These are phyloP conservation scores for Holothuria scabra DNA, from an alignment of 53 echinoderm and acorn worm species.

Conservation along the genomic window DNA sequence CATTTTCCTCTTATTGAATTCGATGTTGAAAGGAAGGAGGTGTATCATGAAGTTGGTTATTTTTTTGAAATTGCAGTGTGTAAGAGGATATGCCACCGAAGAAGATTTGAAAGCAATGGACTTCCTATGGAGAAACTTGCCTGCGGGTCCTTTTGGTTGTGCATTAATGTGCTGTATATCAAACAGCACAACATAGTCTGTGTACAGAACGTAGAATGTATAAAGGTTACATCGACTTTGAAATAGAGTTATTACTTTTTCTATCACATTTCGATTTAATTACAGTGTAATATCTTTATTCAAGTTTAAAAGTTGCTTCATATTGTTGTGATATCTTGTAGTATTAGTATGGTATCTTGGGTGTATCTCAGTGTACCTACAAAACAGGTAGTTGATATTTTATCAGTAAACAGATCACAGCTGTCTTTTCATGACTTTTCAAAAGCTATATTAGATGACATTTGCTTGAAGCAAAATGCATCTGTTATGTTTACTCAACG, in stretches of 20 bases:
- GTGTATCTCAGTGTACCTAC: too few species aligned
- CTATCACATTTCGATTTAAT: too few species aligned
- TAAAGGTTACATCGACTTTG: too few species aligned
- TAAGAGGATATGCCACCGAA: slow-evolving; percentile 11
- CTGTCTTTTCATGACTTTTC: background rate
- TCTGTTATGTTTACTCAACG: slow-evolving; percentile 1
- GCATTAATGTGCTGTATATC: too few species aligned
- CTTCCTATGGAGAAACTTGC: background rate
- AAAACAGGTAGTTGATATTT: slow-evolving; percentile 1
- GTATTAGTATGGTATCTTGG: too few species aligned
- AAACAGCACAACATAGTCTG: too few species aligned
- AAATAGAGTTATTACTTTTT: too few species aligned
- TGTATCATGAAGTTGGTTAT: background rate
- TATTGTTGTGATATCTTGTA: too few species aligned
- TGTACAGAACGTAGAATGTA: too few species aligned
- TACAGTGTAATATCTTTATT: too few species aligned
- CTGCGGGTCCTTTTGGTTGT: too few species aligned
- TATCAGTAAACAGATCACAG: slow-evolving; percentile 4
- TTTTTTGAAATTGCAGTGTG: slow-evolving; percentile 14
- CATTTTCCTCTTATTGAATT: background rate
- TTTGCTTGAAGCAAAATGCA: slow-evolving; percentile 21
- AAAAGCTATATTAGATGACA: slow-evolving; percentile 11
- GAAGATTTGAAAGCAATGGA: background rate
- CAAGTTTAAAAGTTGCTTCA: too few species aligned
- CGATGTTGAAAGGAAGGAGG: background rate